Conservation (phyloP, 2,888 invertebrate genomes). For the Brachyptera risi region DNA sequence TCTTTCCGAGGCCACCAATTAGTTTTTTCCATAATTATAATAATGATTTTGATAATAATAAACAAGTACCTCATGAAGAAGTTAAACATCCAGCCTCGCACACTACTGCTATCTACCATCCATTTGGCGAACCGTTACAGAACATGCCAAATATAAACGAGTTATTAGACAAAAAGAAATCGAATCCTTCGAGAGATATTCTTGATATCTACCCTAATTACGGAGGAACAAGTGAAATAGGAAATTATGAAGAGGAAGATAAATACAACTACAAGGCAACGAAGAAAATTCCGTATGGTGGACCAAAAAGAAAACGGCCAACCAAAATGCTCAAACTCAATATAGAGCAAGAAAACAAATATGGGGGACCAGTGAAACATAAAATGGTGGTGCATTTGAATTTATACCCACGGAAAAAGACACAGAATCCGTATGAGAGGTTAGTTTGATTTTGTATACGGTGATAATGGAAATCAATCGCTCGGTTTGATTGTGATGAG, state of each 20-base stretch:
- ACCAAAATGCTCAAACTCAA: background rate
- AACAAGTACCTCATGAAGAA: conserved; percentile 22
- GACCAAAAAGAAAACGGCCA: background rate
- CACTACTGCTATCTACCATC: conserved; percentile 27
- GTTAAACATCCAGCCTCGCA: conserved; percentile 15
- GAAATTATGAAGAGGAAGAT: background rate
- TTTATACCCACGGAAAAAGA: conserved; percentile 55
- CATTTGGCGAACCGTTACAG: conserved; percentile 15
- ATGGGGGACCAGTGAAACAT: conserved; percentile 40
- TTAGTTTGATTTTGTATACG: no score
- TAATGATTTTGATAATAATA: no score
- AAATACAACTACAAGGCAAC: background rate
- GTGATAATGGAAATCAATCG: no score
- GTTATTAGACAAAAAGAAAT: conserved; percentile 39
- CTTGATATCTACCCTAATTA: conserved; percentile 58
- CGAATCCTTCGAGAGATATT: conserved; percentile 60
- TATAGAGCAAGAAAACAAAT: background rate
- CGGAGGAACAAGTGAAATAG: background rate
- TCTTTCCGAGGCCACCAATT: conserved; percentile 38
- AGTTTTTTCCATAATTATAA: conserved; percentile 34
- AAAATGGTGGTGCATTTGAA: conserved; percentile 64
- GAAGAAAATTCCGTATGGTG: background rate
- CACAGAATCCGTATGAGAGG: conserved; percentile 32
- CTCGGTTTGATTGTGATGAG: no score
- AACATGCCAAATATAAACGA: background rate